Conservation (phyloP, 2,797 vertebrate genomes). For the Hippoglossus hippoglossus region DNA sequence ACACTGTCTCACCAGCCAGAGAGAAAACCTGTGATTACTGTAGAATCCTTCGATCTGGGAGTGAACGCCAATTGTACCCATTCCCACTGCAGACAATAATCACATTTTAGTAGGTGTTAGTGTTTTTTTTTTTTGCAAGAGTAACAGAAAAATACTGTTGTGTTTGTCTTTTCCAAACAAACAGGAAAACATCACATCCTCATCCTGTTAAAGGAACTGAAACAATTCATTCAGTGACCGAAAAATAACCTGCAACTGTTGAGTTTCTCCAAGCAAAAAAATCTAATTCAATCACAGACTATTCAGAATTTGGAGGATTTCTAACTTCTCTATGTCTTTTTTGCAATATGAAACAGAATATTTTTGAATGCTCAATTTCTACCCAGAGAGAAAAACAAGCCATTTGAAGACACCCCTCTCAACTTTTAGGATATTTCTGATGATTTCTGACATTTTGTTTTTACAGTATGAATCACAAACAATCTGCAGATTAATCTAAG, state of each 20-base stretch:
- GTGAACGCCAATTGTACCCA: too few species aligned
- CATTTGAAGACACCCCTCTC: background rate
- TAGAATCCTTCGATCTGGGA: too few species aligned
- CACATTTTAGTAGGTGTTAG: too few species aligned
- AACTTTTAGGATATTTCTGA: background rate
- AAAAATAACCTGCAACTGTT: background rate
- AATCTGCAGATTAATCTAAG: slow-evolving; percentile 27
- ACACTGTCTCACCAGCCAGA: too few species aligned
- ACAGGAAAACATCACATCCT: background rate
- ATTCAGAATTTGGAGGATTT: background rate
- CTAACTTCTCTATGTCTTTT: background rate
- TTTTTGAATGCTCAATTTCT: slow-evolving; percentile 2
- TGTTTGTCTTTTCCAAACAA: background rate
- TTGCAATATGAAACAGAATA: background rate
- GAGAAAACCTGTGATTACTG: too few species aligned
- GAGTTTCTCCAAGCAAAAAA: background rate
- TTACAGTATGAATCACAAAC: slow-evolving; percentile 1
- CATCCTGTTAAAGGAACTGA: background rate
- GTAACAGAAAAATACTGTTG: background rate
- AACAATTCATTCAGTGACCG: background rate
- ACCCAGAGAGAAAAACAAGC: background rate
- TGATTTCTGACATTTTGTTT: background rate
- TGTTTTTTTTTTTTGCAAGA: too few species aligned
- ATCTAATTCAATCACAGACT: background rate
- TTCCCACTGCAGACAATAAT: too few species aligned